phyloP scores from a whole-genome alignment of 1,140 invertebrate species.

The Neodiprion lecontei region DNA sequence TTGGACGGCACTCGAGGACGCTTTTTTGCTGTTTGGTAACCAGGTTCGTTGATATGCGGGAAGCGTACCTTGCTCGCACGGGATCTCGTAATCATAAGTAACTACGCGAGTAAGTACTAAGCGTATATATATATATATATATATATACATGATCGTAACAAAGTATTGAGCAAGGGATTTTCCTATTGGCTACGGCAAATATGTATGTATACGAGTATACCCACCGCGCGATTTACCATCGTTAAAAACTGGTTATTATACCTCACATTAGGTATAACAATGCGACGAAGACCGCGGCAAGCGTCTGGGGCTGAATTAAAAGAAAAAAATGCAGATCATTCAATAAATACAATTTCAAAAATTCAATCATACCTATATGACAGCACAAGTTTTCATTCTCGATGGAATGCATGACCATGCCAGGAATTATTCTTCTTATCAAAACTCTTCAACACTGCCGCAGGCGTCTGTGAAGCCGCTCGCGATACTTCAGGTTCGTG shows the following conservation, averaged over 20 bases:
- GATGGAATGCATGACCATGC: too few relatives aligned
- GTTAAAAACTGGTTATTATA: too few relatives aligned
- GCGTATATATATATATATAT: neutral
- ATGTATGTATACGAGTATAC: too few relatives aligned
- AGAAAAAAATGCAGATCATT: too few relatives aligned
- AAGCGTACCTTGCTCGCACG: neutral
- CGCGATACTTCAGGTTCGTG: neutral
- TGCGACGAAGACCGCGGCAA: too few relatives aligned
- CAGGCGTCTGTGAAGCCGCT: neutral
- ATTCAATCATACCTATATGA: too few relatives aligned
- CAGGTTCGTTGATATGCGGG: neutral
- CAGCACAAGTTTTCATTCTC: too few relatives aligned
- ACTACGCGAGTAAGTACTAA: neutral
- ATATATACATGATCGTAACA: neutral
- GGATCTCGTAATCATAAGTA: constrained; percentile 7
- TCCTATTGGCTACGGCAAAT: too few relatives aligned
- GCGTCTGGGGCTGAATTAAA: too few relatives aligned
- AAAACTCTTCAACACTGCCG: neutral
- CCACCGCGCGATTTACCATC: too few relatives aligned
- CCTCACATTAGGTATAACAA: too few relatives aligned
- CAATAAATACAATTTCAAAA: too few relatives aligned
- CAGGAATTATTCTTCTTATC: neutral
- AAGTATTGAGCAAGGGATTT: neutral
- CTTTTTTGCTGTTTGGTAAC: constrained; percentile 1
- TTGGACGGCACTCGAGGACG: constrained; percentile 6